phyloP scores from a whole-genome alignment of 2,888 invertebrate species.

The Oscheius myriophilus region DNA sequence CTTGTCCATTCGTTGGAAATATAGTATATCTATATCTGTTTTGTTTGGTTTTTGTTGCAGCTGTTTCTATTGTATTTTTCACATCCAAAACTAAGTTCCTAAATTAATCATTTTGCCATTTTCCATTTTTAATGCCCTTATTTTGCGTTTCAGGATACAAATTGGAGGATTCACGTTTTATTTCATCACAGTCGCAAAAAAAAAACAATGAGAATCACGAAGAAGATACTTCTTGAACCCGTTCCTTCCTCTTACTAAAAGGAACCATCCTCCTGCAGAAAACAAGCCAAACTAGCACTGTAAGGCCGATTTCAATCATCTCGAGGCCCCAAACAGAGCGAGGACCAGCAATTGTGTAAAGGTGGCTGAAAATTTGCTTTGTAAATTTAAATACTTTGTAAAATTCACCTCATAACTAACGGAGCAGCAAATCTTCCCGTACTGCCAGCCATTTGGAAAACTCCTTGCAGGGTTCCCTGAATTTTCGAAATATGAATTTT shows the following conservation, averaged over 20 bases:
- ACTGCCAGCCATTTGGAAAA: conserved; percentile 47
- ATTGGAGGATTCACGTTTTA: too few species aligned
- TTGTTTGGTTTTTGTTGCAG: too few species aligned
- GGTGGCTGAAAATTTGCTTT: background rate
- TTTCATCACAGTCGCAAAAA: too few species aligned
- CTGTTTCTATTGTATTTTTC: too few species aligned
- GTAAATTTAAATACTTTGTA: background rate
- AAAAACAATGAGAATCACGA: background rate
- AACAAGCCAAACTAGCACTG: conserved; percentile 10
- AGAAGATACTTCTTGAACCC: background rate
- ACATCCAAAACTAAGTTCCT: too few species aligned
- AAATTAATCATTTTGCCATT: too few species aligned
- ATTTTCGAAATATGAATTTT: too few species aligned
- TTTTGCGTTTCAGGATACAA: too few species aligned
- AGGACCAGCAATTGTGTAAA: conserved; percentile 9
- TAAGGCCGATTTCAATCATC: background rate
- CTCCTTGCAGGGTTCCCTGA: conserved; percentile 47
- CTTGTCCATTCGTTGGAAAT: too few species aligned
- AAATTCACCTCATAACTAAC: conserved; percentile 13
- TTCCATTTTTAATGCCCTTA: too few species aligned
- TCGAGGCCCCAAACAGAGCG: conserved; percentile 14
- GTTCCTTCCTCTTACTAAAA: conserved; percentile 4
- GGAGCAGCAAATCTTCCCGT: conserved; percentile 35
- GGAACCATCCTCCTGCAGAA: conserved; percentile 20
- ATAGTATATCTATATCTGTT: too few species aligned